phyloP scores from a whole-genome alignment of 2,113 vertebrate genomes.

The Corythornis cristatus region DNA sequence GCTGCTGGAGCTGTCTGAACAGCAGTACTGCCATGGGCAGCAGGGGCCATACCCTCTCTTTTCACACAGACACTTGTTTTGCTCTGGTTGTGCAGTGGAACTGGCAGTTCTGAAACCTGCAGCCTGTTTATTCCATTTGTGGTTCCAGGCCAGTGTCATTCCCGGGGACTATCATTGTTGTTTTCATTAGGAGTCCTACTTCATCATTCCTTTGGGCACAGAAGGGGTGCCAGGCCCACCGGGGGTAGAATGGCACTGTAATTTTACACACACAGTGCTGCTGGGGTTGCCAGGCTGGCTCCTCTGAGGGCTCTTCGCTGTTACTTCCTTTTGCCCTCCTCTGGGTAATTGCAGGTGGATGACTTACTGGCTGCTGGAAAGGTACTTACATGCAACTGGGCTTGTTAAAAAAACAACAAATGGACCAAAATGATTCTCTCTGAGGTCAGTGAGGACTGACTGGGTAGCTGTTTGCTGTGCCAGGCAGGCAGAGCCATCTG shows the following conservation, averaged over 20 bases:
- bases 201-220: slow-evolving; percentile 31
- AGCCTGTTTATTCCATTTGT: slow-evolving; percentile 7
- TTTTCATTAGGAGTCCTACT: not conserved
- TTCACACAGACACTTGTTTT: not conserved
- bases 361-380: slow-evolving; percentile 17
- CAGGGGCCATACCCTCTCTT: not conserved
- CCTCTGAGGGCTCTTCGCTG: slow-evolving; percentile 29
- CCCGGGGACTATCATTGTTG: slow-evolving; percentile 12
- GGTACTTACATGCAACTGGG: not conserved
- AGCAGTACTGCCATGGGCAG: not conserved
- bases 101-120: not conserved
- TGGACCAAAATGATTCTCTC: not conserved
- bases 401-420: not conserved
- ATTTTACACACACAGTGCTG: slow-evolving; percentile 14
- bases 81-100: not conserved
- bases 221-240: not conserved
- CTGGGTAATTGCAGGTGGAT: slow-evolving; percentile 17
- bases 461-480: not conserved
- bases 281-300: slow-evolving; percentile 27
- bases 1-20: not conserved
- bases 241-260: slow-evolving; percentile 2
- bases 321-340: slow-evolving; percentile 57
- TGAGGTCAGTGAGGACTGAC: not conserved
- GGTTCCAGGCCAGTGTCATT: not conserved
- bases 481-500: slow-evolving; percentile 4